Evolutionary conservation across 2,888 invertebrate species (phyloP).

Genomic region (Sclerodermus sp.): DNA sequence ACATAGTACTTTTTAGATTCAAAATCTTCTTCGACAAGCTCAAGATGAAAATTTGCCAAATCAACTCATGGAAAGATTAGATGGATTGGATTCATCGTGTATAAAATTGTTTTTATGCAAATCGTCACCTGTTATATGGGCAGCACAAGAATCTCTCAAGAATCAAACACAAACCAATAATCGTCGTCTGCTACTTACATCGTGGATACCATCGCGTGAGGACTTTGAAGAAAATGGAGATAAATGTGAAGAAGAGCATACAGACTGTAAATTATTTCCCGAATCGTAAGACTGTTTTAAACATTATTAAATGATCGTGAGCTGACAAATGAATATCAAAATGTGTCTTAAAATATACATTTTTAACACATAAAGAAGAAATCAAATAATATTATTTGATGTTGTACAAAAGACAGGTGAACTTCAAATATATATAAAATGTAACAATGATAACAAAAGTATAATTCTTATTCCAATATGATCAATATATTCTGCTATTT

Average conservation of each 20-base stretch:
- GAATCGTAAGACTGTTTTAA: conserved; percentile 13
- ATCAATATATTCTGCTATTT: too few relatives aligned
- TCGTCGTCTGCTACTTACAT: conserved; percentile 42
- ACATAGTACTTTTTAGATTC: conserved; percentile 34
- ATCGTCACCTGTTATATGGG: conserved; percentile 73
- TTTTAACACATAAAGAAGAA: background rate
- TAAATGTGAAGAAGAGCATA: conserved; percentile 51
- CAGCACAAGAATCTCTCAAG: conserved; percentile 72
- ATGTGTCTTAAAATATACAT: background rate
- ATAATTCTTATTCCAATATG: too few relatives aligned
- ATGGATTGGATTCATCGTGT: conserved; percentile 69
- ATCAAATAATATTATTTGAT: background rate
- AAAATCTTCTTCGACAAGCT: conserved; percentile 63
- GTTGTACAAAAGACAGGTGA: too few relatives aligned
- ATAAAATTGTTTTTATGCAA: conserved; percentile 76
- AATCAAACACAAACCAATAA: conserved; percentile 36
- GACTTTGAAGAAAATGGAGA: conserved; percentile 54
- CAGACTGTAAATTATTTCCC: conserved; percentile 47
- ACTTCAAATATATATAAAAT: too few relatives aligned
- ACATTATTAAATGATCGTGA: background rate
- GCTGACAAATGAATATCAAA: too few relatives aligned
- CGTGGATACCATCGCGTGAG: conserved; percentile 50
- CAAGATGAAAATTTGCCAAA: conserved; percentile 67
- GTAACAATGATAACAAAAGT: too few relatives aligned
- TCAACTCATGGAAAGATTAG: conserved; percentile 64